phyloP scores from a whole-genome alignment of 2,888 invertebrate species.

The Lasioglossum malachurum region DNA sequence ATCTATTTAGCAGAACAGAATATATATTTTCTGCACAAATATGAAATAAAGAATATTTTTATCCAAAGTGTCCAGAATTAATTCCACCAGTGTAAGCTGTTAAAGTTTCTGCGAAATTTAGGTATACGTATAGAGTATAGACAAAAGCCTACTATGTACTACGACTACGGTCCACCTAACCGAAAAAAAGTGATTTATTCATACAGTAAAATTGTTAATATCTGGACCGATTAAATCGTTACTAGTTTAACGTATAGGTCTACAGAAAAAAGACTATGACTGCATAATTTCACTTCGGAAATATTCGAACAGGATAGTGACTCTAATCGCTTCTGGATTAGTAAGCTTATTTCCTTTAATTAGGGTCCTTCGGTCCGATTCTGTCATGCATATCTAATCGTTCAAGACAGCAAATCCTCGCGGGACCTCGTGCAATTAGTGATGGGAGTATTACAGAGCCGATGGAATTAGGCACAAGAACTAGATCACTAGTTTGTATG shows the following conservation, averaged over 20 bases:
- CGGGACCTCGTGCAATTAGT: constrained; percentile 12
- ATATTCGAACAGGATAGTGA: not conserved
- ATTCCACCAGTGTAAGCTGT: too few species aligned
- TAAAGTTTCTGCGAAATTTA: too few species aligned
- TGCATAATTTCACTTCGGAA: not conserved
- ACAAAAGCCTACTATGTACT: too few species aligned
- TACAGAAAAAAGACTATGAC: not conserved
- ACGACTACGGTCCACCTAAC: too few species aligned
- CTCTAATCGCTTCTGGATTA: not conserved
- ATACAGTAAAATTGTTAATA: not conserved
- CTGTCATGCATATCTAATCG: not conserved
- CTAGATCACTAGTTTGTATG: not conserved
- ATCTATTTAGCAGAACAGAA: too few species aligned
- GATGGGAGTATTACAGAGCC: not conserved
- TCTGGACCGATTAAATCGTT: not conserved
- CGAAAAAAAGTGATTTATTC: not conserved
- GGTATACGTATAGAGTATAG: too few species aligned
- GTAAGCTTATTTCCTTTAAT: constrained; percentile 18
- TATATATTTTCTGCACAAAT: too few species aligned
- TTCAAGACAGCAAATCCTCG: constrained; percentile 14
- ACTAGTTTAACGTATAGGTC: not conserved
- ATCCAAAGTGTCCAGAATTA: too few species aligned
- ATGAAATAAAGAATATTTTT: too few species aligned
- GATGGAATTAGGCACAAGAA: not conserved
- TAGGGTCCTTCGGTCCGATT: not conserved